phyloP scores from a whole-genome alignment of 2,888 invertebrate species.

The Pherbina coryleti region DNA sequence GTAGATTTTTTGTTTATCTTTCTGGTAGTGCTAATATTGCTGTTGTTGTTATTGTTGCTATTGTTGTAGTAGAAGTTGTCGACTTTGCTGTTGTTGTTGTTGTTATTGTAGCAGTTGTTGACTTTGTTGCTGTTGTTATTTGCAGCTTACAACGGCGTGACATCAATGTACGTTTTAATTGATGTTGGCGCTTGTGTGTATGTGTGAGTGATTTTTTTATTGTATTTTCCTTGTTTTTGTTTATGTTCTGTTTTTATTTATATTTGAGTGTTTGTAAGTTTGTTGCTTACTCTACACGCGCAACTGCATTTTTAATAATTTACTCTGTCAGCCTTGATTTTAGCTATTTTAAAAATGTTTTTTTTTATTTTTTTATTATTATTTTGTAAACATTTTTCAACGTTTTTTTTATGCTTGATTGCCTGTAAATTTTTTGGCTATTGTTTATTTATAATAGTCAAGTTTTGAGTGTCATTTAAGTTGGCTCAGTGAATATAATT shows the following conservation, averaged over 20 bases:
- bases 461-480: no score
- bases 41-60: background rate
- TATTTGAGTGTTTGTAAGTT: background rate
- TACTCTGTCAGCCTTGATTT: constrained; percentile 1
- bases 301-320: background rate
- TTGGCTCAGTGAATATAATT: no score
- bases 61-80: background rate
- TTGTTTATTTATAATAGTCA: background rate
- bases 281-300: background rate
- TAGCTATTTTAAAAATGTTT: background rate
- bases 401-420: background rate
- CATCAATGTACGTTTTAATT: background rate
- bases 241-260: background rate
- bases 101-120: background rate
- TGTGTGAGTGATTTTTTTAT: background rate
- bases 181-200: background rate
- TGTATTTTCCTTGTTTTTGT: background rate
- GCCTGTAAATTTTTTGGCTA: background rate
- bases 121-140: background rate
- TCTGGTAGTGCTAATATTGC: background rate
- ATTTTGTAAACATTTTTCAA: background rate
- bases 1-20: background rate
- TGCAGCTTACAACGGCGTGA: background rate
- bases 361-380: background rate
- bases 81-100: background rate